A percentile compares a stretch with the other conserved stretches of the same genome.
Evolutionary conservation across 2,888 invertebrate genomes (phyloP).

Genomic region (Asteroscopus sphinx): DNA sequence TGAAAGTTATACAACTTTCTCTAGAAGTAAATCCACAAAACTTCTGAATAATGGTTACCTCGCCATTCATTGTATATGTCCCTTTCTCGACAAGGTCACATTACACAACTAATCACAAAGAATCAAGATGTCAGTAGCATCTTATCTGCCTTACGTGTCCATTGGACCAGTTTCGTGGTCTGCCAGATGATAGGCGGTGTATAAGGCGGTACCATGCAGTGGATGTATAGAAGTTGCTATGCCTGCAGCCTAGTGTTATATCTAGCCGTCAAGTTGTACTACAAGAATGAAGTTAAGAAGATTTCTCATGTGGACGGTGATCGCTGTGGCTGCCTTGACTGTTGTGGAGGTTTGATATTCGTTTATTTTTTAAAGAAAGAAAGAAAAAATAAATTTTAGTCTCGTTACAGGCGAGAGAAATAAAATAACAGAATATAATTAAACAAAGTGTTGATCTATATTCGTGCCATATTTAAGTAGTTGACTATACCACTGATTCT

Average conservation of each 20-base stretch:
- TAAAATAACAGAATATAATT: too few species aligned
- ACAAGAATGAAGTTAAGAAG: conserved; percentile 80
- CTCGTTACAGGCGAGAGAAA: too few species aligned
- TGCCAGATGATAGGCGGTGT: conserved; percentile 30
- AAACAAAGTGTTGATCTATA: too few species aligned
- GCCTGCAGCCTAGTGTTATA: conserved; percentile 76
- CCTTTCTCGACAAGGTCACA: conserved; percentile 51
- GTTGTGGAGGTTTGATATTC: conserved; percentile 73
- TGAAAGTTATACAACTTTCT: not conserved
- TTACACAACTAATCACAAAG: conserved; percentile 48
- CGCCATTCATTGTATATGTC: conserved; percentile 15
- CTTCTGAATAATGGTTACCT: conserved; percentile 17
- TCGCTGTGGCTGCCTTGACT: conserved; percentile 61
- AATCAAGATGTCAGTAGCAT: conserved; percentile 56
- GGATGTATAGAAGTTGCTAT: conserved; percentile 75
- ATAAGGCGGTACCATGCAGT: conserved; percentile 68
- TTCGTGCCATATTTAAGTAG: too few species aligned
- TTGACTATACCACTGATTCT: too few species aligned
- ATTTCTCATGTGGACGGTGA: conserved; percentile 60
- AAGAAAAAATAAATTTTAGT: too few species aligned
- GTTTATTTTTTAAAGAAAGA: conserved; percentile 19
- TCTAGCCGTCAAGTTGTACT: conserved; percentile 74
- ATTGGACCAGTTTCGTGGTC: conserved; percentile 18
- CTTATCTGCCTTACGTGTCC: conserved; percentile 73
- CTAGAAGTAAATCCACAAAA: conserved; percentile 4